Evolutionary conservation across 1,140 invertebrate species (phyloP).

Genomic region (Phthorimaea operculella): DNA sequence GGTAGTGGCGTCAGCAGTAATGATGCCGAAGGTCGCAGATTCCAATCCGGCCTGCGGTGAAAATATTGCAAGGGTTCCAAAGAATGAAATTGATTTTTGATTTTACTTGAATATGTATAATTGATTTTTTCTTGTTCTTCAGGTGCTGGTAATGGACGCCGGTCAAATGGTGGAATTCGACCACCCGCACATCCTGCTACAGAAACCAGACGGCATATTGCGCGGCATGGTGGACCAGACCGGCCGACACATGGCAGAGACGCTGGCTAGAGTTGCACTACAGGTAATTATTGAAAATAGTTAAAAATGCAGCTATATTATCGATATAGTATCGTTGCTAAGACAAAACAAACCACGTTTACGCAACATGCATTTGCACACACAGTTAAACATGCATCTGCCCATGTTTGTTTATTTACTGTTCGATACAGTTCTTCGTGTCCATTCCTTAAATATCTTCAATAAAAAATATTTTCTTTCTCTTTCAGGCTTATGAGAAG

Average conservation of each 20-base stretch:
- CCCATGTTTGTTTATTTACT: neutral
- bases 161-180: slow-evolving; percentile 77
- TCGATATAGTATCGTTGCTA: too few relatives aligned
- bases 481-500: slow-evolving; percentile 40
- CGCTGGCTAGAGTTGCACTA: slow-evolving; percentile 43
- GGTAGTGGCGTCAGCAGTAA: too few relatives aligned
- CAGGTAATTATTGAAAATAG: slow-evolving; percentile 36
- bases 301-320: neutral
- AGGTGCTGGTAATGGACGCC: slow-evolving; percentile 77
- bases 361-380: neutral
- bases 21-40: too few relatives aligned
- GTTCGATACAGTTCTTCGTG: too few relatives aligned
- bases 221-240: slow-evolving; percentile 76
- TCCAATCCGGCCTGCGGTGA: too few relatives aligned
- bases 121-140: too few relatives aligned
- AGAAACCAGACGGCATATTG: slow-evolving; percentile 72
- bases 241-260: slow-evolving; percentile 62
- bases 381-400: neutral
- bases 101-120: too few relatives aligned
- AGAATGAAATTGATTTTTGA: too few relatives aligned
- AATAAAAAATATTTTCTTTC: too few relatives aligned
- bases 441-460: too few relatives aligned
- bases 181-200: slow-evolving; percentile 73
- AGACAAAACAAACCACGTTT: neutral
- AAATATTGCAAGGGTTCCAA: too few relatives aligned